Evolutionary conservation across 2,797 vertebrate genomes (phyloP), one percentile per base, ranked within the genome.

Genomic region (Chanos chanos): DNA sequence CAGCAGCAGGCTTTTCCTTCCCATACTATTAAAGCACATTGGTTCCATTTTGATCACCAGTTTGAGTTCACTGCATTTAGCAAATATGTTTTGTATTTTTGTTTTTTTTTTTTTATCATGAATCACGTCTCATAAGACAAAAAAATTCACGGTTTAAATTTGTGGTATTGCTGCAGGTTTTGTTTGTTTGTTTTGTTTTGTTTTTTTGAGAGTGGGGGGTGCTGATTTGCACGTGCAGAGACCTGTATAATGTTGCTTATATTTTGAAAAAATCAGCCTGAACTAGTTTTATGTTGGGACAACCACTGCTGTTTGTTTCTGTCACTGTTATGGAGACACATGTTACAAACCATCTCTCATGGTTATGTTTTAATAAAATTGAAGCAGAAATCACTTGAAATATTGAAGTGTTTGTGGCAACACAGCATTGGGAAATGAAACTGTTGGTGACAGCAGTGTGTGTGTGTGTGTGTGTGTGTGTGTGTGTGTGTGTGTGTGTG

Each of bases 401-500:
- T 86, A 84, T 83, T 84, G 83, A 80, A 85, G 86, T 89, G 90
- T 94, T 95, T 88, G 88, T 91, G 80, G 86, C 87, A 92, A 90
- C 84, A 90, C 83, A 87, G 89, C 91, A 87, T 81, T 68, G 61
- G 87, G 80, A 89, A 91, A 94, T 94, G 94, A 94, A 95, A 91
- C 86, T 53, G 87, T 92, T 92, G 86, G 88, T 84, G 80, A 92
- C 94, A 93, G 94, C 90, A 82, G 86, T 89, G 92, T 94, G 92
- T 92, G 84, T 90, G 84, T 90, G 86, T 83, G 84, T 70, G 53
- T 85, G 80, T 87, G 89, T 88, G 89, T 87, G n/a, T n/a, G 86
- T 89, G 92, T 94, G 92, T 92, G 84, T 90, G 84, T 90, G 86
- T 83, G 84, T 70, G 53, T 85, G 80, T 87, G 89, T 88, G 89